Evolutionary conservation across 2,113 vertebrate genomes (phyloP), one percentile per base, ranked within the genome.

Genomic region (Empidonax alnorum): DNA sequence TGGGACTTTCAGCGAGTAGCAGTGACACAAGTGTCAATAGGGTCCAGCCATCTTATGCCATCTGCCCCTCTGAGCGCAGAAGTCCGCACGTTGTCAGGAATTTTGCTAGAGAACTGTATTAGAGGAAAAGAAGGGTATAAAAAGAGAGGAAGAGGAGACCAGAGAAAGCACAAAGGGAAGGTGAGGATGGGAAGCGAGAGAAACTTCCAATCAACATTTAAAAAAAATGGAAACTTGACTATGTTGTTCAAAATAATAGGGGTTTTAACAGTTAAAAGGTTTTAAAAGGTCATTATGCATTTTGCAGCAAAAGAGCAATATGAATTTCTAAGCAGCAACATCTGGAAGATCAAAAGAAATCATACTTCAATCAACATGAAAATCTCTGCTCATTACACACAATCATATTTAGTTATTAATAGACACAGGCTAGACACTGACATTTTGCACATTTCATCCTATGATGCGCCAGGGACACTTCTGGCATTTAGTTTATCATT

Each of bases 401-500:
- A 97, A 97, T 98, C 97, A 98, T 97, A 98, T 97, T 98, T 97
- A 93, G 97, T 98, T 98, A 98, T 98, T 99, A 98, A 98, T 97
- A 98, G 98, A 97, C 91, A 73, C 68, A 77, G 96, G 97, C 97
- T 95, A 97, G 96, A 97, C 97, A 83, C 80, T 98, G 98, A 98
- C 98, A 98, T 98, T 98, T 98, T 96, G 96, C 97, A 96, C 97
- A 74, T 97, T 97, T 98, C 98, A 97, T 98, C 98, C 98, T 98
- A 97, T 97, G 98, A 97, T 97, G 98, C 96, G 95, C 96, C 96
- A 94, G 98, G 98, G 98, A 98, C 98, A 98, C 98, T 97, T 98
- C 98, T 98, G 98, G 98, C 98, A 98, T 98, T 98, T 98, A 97
- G 97, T 95, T 97, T 95, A 93, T 98, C 97, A 97, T 98, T 98